Evolutionary conservation across 2,888 invertebrate species (phyloP).

Genomic region (Biston stratarius): DNA sequence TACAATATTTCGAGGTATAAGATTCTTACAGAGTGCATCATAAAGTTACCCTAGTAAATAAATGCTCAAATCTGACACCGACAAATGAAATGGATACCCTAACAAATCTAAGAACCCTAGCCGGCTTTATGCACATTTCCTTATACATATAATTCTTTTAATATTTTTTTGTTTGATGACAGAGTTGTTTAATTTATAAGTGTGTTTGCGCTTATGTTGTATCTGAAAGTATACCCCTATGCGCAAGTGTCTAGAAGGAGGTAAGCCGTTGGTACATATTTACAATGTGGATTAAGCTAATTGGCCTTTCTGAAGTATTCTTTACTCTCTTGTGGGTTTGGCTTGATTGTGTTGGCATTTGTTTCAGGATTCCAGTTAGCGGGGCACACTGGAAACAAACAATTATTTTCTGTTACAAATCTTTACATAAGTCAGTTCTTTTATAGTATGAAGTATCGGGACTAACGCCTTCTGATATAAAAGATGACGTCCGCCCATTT

Average conservation of each 20-base stretch:
- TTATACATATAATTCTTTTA: no score
- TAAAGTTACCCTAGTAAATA: slow-evolving; percentile 25
- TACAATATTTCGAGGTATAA: slow-evolving; percentile 18
- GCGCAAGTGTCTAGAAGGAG: neutral
- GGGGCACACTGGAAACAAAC: slow-evolving; percentile 91
- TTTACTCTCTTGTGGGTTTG: slow-evolving; percentile 93
- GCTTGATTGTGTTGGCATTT: slow-evolving; percentile 95
- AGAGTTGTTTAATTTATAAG: no score
- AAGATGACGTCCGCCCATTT: no score
- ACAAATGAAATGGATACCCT: neutral
- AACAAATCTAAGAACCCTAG: no score
- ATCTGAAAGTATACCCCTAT: neutral
- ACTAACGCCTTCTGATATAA: no score
- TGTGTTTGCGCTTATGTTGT: neutral
- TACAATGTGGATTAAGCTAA: slow-evolving; percentile 43
- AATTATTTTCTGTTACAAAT: neutral
- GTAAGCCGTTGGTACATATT: slow-evolving; percentile 1
- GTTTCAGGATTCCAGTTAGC: slow-evolving; percentile 97
- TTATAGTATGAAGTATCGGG: no score
- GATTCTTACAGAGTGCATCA: slow-evolving; percentile 2
- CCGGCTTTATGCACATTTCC: no score
- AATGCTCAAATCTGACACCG: slow-evolving; percentile 9
- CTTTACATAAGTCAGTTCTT: no score
- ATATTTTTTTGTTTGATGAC: no score
- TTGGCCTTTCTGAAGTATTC: slow-evolving; percentile 92